Evolutionary conservation across 1,140 invertebrate species (phyloP).

Genomic region (Brachionus sp.): DNA sequence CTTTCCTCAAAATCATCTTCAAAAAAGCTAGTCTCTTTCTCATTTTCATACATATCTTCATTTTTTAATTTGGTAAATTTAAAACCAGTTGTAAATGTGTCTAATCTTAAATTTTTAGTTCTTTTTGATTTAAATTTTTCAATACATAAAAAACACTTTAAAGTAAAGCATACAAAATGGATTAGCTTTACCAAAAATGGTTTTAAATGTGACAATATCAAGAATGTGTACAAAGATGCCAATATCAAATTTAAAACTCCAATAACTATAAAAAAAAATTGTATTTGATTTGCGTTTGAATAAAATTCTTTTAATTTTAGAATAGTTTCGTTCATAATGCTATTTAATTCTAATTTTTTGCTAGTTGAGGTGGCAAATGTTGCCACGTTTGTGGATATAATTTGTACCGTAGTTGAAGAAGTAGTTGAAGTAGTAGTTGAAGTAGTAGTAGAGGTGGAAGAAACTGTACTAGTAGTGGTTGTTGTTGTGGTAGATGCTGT

Average conservation of each 20-base stretch:
- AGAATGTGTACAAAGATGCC: background rate
- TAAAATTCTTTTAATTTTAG: conserved; percentile 39
- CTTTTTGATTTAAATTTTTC: background rate
- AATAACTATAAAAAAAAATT: background rate
- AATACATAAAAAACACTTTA: background rate
- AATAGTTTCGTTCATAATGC: background rate
- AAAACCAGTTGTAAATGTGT: background rate
- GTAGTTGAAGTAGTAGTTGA: background rate
- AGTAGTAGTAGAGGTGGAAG: background rate
- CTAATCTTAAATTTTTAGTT: background rate
- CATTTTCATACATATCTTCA: background rate
- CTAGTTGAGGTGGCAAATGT: background rate
- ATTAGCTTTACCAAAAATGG: background rate
- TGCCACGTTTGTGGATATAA: background rate
- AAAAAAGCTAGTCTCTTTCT: background rate
- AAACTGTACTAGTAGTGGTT: background rate
- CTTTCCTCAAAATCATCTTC: background rate
- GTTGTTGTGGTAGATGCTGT: background rate
- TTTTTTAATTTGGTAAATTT: conserved; percentile 40
- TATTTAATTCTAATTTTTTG: background rate
- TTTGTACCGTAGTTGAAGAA: background rate
- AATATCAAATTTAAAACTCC: conserved; percentile 7
- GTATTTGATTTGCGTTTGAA: background rate
- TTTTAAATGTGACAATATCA: background rate
- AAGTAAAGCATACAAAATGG: background rate